Percentiles rank a stretch among this genome's conserved stretches.
These are phyloP conservation scores for Melanotus villosus DNA, from an alignment of 2,888 invertebrate species.

Conservation along the genomic window DNA sequence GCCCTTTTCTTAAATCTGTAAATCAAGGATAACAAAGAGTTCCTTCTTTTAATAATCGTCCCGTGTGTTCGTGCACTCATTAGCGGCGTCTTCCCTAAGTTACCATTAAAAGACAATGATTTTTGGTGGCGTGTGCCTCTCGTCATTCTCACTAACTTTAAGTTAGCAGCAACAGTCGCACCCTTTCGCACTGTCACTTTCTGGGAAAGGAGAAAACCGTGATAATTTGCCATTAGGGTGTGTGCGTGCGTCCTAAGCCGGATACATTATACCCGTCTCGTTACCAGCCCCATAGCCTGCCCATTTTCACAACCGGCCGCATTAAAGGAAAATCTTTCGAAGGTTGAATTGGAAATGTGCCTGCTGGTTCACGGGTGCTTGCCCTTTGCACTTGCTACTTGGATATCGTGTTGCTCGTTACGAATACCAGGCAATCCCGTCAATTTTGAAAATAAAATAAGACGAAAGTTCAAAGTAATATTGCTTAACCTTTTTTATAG, in stretches of 20 bases:
- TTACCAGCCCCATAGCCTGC: background rate
- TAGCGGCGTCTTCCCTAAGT: conserved; percentile 28
- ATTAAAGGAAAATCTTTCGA: conserved; percentile 16
- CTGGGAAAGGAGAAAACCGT: conserved; percentile 19
- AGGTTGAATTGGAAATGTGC: conserved; percentile 11
- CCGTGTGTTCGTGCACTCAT: conserved; percentile 22
- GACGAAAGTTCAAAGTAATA: no score
- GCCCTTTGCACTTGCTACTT: conserved; percentile 10
- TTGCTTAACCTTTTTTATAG: no score
- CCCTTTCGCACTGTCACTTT: conserved; percentile 19
- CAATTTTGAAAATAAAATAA: background rate
- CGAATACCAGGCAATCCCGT: background rate
- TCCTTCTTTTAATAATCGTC: conserved; percentile 13
- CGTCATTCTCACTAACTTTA: background rate
- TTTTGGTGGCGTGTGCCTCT: background rate
- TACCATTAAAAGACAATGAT: conserved; percentile 32
- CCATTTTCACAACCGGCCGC: background rate
- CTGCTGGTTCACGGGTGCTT: conserved; percentile 12
- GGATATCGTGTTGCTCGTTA: conserved; percentile 10
- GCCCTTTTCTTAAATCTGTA: background rate
- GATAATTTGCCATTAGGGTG: conserved; percentile 25
- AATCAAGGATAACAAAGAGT: conserved; percentile 7
- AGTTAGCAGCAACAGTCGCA: background rate
- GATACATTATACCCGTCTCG: conserved; percentile 20
- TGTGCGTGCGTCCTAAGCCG: conserved; percentile 9